Evolutionary conservation across 1,140 invertebrate genomes (phyloP), one percentile per base, ranked within the genome.

Genomic region (Zaprionus gabonicus): DNA sequence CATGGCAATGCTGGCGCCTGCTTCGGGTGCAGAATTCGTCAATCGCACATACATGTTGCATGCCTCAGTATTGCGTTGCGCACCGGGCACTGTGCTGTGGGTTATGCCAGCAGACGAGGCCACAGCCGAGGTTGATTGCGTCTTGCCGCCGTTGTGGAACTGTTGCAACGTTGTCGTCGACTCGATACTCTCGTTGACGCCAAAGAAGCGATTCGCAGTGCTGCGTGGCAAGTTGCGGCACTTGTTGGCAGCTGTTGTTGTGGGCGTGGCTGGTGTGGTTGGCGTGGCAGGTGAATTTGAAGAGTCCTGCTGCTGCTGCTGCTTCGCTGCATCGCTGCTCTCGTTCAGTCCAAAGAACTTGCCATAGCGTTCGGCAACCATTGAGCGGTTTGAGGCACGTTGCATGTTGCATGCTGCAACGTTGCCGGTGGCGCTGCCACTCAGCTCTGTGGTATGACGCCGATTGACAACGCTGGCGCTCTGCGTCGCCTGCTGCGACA

Each of bases 301-400:
- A 13, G 65, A 60, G 6, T 20, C 63, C 23, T 28, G 56, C 7
- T 23, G 23, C 23, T 23, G 23, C 23, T 23, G 23, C 23, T 23
- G n/a, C 41, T 51, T 31, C 0, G 46, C 20, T 10, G 4, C 31
- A 10, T 25, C 60, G 20, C 20, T 64, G 62, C 17, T 60, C n/a
- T 80, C 76, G 23, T 77, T 57, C 0, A 86, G 58, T 1, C 91
- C 91, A 73, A 92, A 92, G 55, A 83, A 92, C 58, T 91, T 92
- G 57, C 88, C 91, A 51, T 59, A 85, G 3, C 87, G 91, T 9
- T 91, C 83, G 59, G 91, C 81, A n/a, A 92, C 84, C 4, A 55
- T 17, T 1, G 67, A 69, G 25, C n/a, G 82, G 17, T 13, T 74
- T 3, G 58, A 46, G 36, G 23, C n/a, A 4, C 55, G 64, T 0